Evolutionary conservation across 2,888 invertebrate species (phyloP).

Genomic region (Lordiphosa fenestrarum): DNA sequence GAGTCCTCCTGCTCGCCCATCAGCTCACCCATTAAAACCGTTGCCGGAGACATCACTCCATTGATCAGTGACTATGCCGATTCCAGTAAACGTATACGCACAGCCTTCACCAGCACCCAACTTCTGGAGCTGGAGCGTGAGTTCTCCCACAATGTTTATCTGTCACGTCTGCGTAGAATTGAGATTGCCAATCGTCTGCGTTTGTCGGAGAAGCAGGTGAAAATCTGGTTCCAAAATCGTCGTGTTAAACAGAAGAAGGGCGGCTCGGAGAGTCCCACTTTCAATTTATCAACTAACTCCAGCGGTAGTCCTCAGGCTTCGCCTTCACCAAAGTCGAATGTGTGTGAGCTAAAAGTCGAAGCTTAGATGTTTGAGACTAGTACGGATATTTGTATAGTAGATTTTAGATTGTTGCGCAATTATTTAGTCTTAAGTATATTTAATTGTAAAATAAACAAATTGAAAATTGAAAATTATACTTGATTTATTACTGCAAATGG

Average conservation of each 20-base stretch:
- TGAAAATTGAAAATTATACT: not conserved
- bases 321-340: constrained; percentile 38
- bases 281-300: constrained; percentile 60
- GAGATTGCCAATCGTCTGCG: constrained; percentile 94
- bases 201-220: constrained; percentile 96
- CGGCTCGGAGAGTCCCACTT: constrained; percentile 83
- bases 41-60: constrained; percentile 64
- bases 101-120: constrained; percentile 95
- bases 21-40: constrained; percentile 67
- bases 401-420: constrained; percentile 11
- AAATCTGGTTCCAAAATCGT: constrained; percentile 96
- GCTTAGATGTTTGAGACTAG: constrained; percentile 27
- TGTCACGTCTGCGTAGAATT: constrained; percentile 92
- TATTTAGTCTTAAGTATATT: constrained; percentile 22
- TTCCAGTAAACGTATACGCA: constrained; percentile 93
- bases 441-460: constrained; percentile 11
- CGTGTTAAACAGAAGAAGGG: constrained; percentile 97
- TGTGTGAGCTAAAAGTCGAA: constrained; percentile 31
- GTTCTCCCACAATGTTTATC: constrained; percentile 93
- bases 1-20: constrained; percentile 74
- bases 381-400: constrained; percentile 37
- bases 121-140: constrained; percentile 93
- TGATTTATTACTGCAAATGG: constrained; percentile 2
- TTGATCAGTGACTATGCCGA: constrained; percentile 81
- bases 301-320: constrained; percentile 54